Conservation (phyloP, 2,888 invertebrate species). For the Atethmia centrago region DNA sequence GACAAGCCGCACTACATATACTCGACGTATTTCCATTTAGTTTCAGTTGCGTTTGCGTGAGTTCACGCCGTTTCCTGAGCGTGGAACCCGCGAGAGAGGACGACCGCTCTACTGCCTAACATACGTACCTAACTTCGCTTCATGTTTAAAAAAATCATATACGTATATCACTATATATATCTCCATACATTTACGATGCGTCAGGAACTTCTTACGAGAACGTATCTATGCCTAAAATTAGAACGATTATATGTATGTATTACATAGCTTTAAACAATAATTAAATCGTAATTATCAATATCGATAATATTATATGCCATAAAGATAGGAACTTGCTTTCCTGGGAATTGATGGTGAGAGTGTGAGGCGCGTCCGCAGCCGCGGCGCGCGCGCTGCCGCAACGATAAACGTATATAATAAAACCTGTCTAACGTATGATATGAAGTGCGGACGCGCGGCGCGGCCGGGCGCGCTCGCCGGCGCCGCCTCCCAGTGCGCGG, state of each 20-base stretch:
- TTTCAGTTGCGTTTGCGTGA: conserved; percentile 65
- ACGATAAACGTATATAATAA: conserved; percentile 90
- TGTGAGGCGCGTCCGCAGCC: conserved; percentile 85
- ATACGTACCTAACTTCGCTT: conserved; percentile 90
- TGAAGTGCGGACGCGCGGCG: conserved; percentile 84
- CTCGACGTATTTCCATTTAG: conserved; percentile 55
- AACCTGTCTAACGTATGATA: conserved; percentile 91
- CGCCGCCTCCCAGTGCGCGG: conserved; percentile 89
- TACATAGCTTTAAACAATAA: conserved; percentile 91
- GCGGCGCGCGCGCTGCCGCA: conserved; percentile 84
- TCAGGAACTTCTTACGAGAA: conserved; percentile 91
- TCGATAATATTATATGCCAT: conserved; percentile 91
- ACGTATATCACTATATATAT: conserved; percentile 91
- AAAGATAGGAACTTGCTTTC: conserved; percentile 91
- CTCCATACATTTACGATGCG: conserved; percentile 90
- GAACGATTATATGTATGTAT: conserved; percentile 91
- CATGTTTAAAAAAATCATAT: conserved; percentile 90
- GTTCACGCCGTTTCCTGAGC: conserved; percentile 68
- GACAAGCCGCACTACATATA: conserved; percentile 61
- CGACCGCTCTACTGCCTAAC: conserved; percentile 90
- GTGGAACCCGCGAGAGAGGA: conserved; percentile 85
- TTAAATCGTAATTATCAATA: conserved; percentile 91
- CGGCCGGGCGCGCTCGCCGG: conserved; percentile 84
- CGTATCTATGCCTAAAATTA: conserved; percentile 91
- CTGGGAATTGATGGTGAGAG: conserved; percentile 90